Base-by-base conservation (phyloP, 2,888 invertebrate species). In the Nipponacmea schrenckii region DNA sequence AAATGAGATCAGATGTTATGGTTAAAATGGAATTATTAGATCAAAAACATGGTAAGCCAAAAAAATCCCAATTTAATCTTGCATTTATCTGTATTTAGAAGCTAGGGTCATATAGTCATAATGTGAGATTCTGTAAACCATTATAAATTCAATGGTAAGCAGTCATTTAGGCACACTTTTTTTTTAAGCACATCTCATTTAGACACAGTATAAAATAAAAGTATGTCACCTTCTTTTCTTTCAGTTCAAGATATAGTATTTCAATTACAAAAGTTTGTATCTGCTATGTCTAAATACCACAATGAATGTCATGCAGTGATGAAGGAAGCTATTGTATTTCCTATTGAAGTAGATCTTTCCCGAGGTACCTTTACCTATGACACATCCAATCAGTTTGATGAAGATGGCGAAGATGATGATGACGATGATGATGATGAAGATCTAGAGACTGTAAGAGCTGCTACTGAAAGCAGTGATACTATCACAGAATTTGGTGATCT, bases 1-100 rank as follows among this genome's bases (percentile, higher is more conserved):
- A 95, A 94, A 7, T 98, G 96, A 89, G 99, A 69, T 89, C 90
- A 56, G 91, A 91, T 83, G 90, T 99, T 0, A 91, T 98, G 68
- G 96, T 98, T 0, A 99, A 99, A 90, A 92, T 99, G 89, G 99
- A 99, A 89, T 90, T 99, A 20, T 90, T 99, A 27, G 99, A 99
- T 86, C 97, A 97, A 86, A 99, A 99, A 89, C 98, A 98, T 89
- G 96, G 91, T 91, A 79, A 79, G 80, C 73, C 20, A 12, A 62
- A 4, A 20, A 20, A 20, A 44, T 39, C 20, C 10, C 26, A 2
- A 10, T 31, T 1, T 3, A 17, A 39, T 62, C 44, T n/a, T n/a
- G n/a, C n/a, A n/a, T n/a, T n/a, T n/a, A n/a, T n/a, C n/a, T n/a
- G n/a, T n/a, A n/a, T n/a, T n/a, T n/a, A n/a, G n/a, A n/a, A n/a